Base-by-base conservation (phyloP, 2,888 invertebrate genomes). In the Acholoe squamosa region DNA sequence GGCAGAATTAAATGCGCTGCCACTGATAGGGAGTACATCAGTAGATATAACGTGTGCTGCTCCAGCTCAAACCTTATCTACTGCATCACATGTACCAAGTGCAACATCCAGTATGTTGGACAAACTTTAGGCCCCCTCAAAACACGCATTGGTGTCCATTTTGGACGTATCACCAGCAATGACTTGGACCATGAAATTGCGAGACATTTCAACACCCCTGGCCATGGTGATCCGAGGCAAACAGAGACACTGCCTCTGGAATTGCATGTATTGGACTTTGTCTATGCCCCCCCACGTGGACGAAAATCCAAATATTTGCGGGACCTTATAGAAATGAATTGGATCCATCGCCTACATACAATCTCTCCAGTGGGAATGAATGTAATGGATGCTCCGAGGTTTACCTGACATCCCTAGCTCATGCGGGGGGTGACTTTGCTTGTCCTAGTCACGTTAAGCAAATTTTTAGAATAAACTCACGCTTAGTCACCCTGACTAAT, bases 31-130 rank as follows among this genome's bases (percentile, higher is more conserved):
- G 28, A 3, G 28, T 71, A 71, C 25, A 71, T 71, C 28, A 25
- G 14, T 5, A 71, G 71, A 28, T 25, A 71, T 28, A 71, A 71
- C 16, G 28, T 28, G 28, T 7, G 14, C 3, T 71, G 71, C 25
- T 71, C 3, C 71, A 71, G 71, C 71, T 14, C 14, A 3, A 71
- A 71, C 25, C 25, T 71, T 5, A 71, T 71, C 3, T 71, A 71
- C 25, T 71, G 71, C 16, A 28, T 71, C 28, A 71, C 14, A 3
- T 71, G 71, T 25, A 71, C 19, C 3, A 5, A 28, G 14, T 71
- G 71, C 16, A 16, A 28, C 14, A 71, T 71, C 71, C 71, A 71
- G 16, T 71, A 71, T 71, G 71, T 71, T 71, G 71, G 71, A 28
- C 71, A 71, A 16, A 71, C 71, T 16, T 5, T 28, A 71, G 12